A percentile compares a stretch with the other conserved stretches of the same genome.
Conservation (phyloP, 2,113 vertebrate genomes). For the Tichodroma muraria region DNA sequence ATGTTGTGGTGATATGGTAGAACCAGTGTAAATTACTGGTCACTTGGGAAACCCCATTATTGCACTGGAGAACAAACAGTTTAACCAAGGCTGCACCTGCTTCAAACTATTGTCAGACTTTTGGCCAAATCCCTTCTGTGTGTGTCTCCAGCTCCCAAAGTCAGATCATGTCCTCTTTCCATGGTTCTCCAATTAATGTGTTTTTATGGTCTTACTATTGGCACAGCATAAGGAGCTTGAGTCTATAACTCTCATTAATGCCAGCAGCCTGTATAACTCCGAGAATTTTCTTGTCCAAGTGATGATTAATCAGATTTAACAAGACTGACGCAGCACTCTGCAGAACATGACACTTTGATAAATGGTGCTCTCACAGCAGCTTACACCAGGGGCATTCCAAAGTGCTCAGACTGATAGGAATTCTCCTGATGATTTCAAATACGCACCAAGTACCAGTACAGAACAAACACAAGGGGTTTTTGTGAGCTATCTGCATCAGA, state of each 20-base stretch:
- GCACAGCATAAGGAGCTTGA: background rate
- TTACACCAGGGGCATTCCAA: background rate
- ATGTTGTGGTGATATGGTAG: background rate
- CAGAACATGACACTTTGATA: background rate
- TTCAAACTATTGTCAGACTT: background rate
- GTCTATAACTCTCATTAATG: background rate
- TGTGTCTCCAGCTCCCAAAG: background rate
- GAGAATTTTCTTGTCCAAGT: background rate
- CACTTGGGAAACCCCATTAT: background rate
- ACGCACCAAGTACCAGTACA: background rate
- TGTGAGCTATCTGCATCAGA: background rate
- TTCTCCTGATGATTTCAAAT: background rate
- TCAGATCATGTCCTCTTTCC: background rate
- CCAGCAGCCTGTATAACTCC: background rate
- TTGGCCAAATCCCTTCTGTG: background rate
- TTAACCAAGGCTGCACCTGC: background rate
- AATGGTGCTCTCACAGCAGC: background rate
- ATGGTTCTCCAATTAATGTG: background rate
- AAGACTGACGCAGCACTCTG: background rate
- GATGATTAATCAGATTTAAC: background rate
- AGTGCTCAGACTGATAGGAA: background rate
- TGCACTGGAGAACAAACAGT: background rate
- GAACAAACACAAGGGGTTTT: background rate
- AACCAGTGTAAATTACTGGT: background rate
- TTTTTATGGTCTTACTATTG: background rate